Conservation (phyloP, 2,797 vertebrate genomes). For the Falco columbarius region DNA sequence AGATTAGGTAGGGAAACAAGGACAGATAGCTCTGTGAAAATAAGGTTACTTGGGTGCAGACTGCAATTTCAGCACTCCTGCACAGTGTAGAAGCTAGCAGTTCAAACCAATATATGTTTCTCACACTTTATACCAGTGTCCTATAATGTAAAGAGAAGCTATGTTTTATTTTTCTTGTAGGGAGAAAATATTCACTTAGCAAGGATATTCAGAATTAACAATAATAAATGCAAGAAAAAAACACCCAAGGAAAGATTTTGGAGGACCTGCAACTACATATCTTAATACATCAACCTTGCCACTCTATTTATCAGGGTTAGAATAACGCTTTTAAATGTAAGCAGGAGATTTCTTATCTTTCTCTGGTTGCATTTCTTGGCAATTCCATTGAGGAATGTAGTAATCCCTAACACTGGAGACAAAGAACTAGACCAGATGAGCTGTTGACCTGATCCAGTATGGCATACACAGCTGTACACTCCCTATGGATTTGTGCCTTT, state of each 20-base stretch:
- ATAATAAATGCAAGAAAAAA: background rate
- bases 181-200: background rate
- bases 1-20: background rate
- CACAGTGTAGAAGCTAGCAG: background rate
- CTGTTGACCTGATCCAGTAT: background rate
- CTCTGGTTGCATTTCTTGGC: background rate
- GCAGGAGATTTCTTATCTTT: background rate
- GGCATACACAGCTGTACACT: background rate
- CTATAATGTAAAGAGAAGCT: background rate
- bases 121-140: background rate
- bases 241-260: background rate
- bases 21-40: background rate
- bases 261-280: background rate
- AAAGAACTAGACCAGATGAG: background rate
- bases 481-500: accelerated
- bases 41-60: background rate
- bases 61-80: background rate
- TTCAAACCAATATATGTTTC: background rate
- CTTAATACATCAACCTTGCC: background rate
- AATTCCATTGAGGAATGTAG: background rate
- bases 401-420: background rate
- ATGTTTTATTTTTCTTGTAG: background rate
- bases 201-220: background rate
- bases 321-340: background rate
- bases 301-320: background rate